Percentiles rank a stretch among this genome's conserved stretches.
Evolutionary conservation across 2,888 invertebrate genomes (phyloP).

Genomic region (Alentia gelatinosa): DNA sequence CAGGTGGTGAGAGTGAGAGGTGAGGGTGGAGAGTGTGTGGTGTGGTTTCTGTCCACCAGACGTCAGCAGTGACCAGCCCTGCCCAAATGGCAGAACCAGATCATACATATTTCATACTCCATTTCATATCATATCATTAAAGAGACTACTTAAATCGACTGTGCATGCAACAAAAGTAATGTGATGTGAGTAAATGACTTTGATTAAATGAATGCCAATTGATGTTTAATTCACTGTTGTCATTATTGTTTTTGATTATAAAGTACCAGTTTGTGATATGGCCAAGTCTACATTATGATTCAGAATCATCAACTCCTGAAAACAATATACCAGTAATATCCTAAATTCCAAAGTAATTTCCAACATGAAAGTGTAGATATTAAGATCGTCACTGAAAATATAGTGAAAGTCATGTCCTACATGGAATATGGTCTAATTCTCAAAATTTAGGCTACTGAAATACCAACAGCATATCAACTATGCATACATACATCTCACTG

Average conservation of each 20-base stretch:
- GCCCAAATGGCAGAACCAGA: not conserved
- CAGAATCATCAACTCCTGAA: constrained; percentile 92
- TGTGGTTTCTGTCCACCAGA: not conserved
- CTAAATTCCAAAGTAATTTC: not conserved
- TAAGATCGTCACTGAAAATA: not conserved
- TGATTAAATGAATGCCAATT: not conserved
- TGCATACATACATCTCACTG: not conserved
- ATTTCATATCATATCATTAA: not conserved
- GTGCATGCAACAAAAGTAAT: too few relatives aligned
- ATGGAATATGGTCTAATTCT: not conserved
- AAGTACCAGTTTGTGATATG: constrained; percentile 88
- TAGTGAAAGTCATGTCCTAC: not conserved
- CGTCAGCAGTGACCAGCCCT: not conserved
- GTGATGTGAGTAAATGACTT: not conserved
- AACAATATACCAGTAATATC: constrained; percentile 54
- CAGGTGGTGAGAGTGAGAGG: too few relatives aligned
- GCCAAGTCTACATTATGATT: constrained; percentile 96
- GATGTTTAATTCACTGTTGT: constrained; percentile 45
- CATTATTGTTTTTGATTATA: constrained; percentile 85
- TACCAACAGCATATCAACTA: too few relatives aligned
- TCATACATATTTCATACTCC: too few relatives aligned
- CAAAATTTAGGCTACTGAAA: not conserved
- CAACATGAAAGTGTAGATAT: not conserved
- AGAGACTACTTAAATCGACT: not conserved
- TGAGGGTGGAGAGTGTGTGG: too few relatives aligned